Evolutionary conservation across 2,113 vertebrate genomes (phyloP).

Genomic region (Mugil cephalus): DNA sequence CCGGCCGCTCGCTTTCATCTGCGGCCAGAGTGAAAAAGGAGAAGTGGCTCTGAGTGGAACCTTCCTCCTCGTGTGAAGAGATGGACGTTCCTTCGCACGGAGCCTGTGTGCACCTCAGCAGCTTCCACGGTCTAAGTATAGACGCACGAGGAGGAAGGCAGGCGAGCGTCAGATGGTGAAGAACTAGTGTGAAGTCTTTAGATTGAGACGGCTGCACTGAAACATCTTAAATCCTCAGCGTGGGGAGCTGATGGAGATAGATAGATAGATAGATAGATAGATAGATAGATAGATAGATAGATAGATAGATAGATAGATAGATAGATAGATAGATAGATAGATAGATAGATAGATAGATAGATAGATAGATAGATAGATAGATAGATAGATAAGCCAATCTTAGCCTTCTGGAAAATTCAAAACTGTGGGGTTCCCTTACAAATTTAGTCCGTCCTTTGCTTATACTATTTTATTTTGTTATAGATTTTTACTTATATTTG

Average conservation of each 20-base stretch:
- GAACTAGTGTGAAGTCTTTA: conserved; percentile 12
- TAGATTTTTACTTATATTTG: too few species aligned
- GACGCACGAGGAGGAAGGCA: conserved; percentile 12
- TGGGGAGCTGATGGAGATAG: neutral
- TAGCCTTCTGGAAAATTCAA: too few species aligned
- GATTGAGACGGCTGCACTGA: conserved; percentile 16
- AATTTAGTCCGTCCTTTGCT: too few species aligned
- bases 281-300: too few species aligned
- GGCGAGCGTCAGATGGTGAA: conserved; percentile 38
- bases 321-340: too few species aligned
- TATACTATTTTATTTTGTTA: too few species aligned
- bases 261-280: neutral
- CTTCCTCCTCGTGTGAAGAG: neutral
- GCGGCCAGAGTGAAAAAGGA: conserved; percentile 24
- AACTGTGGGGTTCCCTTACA: too few species aligned
- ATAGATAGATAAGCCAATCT: too few species aligned
- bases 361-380: too few species aligned
- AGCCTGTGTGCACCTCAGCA: conserved; percentile 1
- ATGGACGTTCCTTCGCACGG: neutral
- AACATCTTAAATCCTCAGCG: neutral
- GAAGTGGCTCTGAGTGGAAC: neutral
- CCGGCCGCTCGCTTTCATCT: conserved; percentile 23
- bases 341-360: too few species aligned
- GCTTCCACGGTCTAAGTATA: conserved; percentile 32
- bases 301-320: too few species aligned